phyloP scores from a whole-genome alignment of 2,888 invertebrate genomes.

The Piscicola geometra region DNA sequence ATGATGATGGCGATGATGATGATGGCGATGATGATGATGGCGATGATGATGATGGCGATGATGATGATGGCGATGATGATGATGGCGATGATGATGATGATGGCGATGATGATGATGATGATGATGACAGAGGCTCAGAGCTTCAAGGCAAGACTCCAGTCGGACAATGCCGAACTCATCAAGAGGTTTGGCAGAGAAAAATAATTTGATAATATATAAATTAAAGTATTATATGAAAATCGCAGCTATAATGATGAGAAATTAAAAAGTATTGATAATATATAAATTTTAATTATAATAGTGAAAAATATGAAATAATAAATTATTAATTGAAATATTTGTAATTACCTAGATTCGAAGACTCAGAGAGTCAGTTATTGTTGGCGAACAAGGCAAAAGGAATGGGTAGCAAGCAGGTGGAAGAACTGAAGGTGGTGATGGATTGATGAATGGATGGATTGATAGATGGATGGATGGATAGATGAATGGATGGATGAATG shows the following conservation, averaged over 20 bases:
- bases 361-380: constrained; percentile 92
- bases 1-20: no score
- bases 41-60: no score
- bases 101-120: no score
- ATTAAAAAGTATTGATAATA: no score
- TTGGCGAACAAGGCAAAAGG: constrained; percentile 87
- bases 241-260: no score
- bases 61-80: no score
- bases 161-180: constrained; percentile 83
- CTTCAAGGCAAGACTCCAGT: constrained; percentile 69
- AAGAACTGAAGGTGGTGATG: constrained; percentile 75
- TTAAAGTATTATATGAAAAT: no score
- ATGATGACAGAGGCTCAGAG: constrained; percentile 6
- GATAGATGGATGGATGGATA: not conserved
- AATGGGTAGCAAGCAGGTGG: constrained; percentile 88
- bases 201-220: no score
- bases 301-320: not conserved
- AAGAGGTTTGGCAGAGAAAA: constrained; percentile 11
- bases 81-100: no score
- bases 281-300: not conserved
- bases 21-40: no score
- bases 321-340: not conserved
- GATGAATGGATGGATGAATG: not conserved
- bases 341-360: constrained; percentile 83
- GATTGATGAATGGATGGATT: not conserved